A percentile compares a stretch with the other conserved stretches of the same genome.
Conservation (phyloP, 2,113 vertebrate species). For the Halichoerus grypus region DNA sequence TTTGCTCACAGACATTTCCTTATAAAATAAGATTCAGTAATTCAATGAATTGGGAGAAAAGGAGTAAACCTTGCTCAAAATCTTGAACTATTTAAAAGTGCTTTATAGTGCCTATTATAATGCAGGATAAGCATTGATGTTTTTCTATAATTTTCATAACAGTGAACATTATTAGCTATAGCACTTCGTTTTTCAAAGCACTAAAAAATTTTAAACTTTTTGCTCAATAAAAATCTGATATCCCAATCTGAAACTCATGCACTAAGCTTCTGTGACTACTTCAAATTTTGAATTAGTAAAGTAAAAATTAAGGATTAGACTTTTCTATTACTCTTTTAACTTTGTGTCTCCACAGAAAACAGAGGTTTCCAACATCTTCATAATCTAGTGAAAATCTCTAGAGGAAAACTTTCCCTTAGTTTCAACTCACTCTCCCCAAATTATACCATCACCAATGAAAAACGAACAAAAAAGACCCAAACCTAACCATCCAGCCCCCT, state of each 20-base stretch:
- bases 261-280: not conserved
- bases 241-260: not conserved
- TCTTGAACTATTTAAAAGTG: slow-evolving; percentile 3
- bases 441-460: not conserved
- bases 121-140: not conserved
- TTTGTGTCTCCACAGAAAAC: slow-evolving; percentile 3
- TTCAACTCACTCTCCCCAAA: slow-evolving; percentile 58
- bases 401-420: slow-evolving; percentile 41
- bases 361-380: slow-evolving; percentile 48
- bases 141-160: slow-evolving; percentile 34
- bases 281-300: slow-evolving; percentile 25
- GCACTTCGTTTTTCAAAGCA: slow-evolving; percentile 4
- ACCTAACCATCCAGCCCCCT: not conserved
- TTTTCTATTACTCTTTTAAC: slow-evolving; percentile 38
- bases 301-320: slow-evolving; percentile 6
- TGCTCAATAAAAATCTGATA: slow-evolving; percentile 53
- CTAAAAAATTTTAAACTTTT: slow-evolving; percentile 18
- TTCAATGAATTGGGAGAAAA: slow-evolving; percentile 13
- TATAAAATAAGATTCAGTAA: slow-evolving; percentile 26
- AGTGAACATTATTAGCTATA: not conserved
- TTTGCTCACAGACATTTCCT: slow-evolving; percentile 20
- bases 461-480: not conserved
- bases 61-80: not conserved
- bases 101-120: not conserved
- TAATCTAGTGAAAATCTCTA: slow-evolving; percentile 44